A percentile compares a stretch with the other conserved stretches of the same genome.
Conservation (phyloP, 2,797 vertebrate genomes). For the Sebastolobus altivelis region DNA sequence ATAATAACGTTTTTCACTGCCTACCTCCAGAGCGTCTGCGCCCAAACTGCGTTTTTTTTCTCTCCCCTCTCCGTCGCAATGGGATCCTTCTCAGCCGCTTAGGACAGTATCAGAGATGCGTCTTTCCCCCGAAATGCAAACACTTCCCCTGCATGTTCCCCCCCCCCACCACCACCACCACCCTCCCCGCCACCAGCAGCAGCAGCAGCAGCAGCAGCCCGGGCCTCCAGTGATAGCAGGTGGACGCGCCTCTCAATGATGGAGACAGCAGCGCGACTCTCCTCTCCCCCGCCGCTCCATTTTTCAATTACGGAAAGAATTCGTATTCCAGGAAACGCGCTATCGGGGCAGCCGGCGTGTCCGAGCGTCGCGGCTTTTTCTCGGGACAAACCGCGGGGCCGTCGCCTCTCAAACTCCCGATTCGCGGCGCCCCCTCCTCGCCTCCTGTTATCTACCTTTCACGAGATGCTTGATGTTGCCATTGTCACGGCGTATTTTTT, state of each 20-base stretch:
- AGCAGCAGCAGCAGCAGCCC: slow-evolving; percentile 67
- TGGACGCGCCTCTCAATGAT: slow-evolving; percentile 91
- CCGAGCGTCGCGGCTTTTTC: slow-evolving; percentile 63
- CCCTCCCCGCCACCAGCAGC: slow-evolving; percentile 29
- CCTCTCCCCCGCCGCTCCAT: slow-evolving; percentile 85
- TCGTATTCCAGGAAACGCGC: slow-evolving; percentile 82
- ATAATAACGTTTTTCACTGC: slow-evolving; percentile 72
- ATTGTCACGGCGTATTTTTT: slow-evolving; percentile 80
- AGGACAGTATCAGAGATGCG: slow-evolving; percentile 79
- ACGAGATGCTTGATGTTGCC: slow-evolving; percentile 83
- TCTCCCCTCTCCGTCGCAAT: slow-evolving; percentile 67
- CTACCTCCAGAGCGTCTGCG: slow-evolving; percentile 80
- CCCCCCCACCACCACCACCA: slow-evolving; percentile 34
- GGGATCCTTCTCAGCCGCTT: slow-evolving; percentile 75
- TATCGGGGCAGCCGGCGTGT: slow-evolving; percentile 71
- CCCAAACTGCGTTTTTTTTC: slow-evolving; percentile 74
- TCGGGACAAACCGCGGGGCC: slow-evolving; percentile 61
- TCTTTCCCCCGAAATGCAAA: slow-evolving; percentile 82
- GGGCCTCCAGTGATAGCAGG: slow-evolving; percentile 88
- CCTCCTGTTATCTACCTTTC: slow-evolving; percentile 64
- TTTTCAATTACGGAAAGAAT: slow-evolving; percentile 79
- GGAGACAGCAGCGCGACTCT: slow-evolving; percentile 86
- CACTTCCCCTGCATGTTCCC: slow-evolving; percentile 87
- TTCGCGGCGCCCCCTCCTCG: slow-evolving; percentile 59
- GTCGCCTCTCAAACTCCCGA: slow-evolving; percentile 71